These are phyloP conservation scores for Octopus bimaculoides DNA, from an alignment of 1,140 invertebrate genomes.

Conservation along the genomic window DNA sequence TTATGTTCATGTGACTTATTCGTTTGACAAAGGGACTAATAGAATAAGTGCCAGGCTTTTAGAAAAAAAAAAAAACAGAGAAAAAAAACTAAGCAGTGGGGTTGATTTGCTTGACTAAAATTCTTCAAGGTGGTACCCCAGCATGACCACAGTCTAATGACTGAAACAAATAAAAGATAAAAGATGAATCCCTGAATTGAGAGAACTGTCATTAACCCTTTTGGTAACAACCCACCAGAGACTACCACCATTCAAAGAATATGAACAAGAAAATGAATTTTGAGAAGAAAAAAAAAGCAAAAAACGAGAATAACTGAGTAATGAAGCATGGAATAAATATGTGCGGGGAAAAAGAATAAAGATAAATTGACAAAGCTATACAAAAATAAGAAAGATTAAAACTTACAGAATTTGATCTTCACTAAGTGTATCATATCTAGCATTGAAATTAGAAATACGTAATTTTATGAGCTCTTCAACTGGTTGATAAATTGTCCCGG, in stretches of 20 bases:
- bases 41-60: no score
- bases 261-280: background rate
- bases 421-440: background rate
- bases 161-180: no score
- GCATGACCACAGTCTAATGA: no score
- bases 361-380: background rate
- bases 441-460: background rate
- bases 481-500: background rate
- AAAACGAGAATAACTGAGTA: background rate
- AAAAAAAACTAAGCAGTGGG: no score
- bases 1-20: no score
- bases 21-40: no score
- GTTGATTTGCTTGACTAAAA: no score
- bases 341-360: background rate
- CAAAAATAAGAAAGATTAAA: background rate
- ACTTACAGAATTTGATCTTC: background rate
- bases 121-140: no score
- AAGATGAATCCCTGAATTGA: no score
- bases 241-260: background rate
- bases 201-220: no score
- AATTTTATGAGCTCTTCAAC: background rate
- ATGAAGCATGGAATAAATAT: background rate
- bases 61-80: no score
- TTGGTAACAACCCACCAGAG: no score
- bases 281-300: background rate